Evolutionary conservation across 2,797 vertebrate genomes (phyloP).

Genomic region (Thalassophryne amazonica): DNA sequence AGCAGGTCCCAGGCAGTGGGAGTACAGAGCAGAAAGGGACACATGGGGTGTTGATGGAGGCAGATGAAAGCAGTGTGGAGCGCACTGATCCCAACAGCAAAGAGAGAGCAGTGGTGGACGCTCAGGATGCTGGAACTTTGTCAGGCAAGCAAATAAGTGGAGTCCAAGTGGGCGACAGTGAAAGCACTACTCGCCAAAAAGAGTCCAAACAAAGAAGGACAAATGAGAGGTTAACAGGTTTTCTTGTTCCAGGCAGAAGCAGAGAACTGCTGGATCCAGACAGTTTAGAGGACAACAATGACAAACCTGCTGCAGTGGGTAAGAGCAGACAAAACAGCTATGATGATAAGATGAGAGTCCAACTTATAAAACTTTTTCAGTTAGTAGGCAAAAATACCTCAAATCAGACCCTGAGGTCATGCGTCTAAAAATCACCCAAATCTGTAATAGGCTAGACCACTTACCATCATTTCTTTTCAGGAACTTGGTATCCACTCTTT

Average conservation of each 20-base stretch:
- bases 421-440: no score
- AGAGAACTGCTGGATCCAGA: slow-evolving; percentile 35
- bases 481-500: no score
- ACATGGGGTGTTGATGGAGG: not conserved
- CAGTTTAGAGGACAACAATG: slow-evolving; percentile 48
- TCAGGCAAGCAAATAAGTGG: slow-evolving; percentile 5
- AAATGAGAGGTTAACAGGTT: slow-evolving; percentile 1
- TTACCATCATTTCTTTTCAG: no score
- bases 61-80: slow-evolving; percentile 10
- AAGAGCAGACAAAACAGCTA: slow-evolving; percentile 33
- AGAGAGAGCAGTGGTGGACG: not conserved
- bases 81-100: slow-evolving; percentile 15
- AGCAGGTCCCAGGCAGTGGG: not conserved
- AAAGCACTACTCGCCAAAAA: slow-evolving; percentile 10
- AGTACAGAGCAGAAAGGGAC: slow-evolving; percentile 21
- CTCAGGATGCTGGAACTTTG: not conserved
- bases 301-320: slow-evolving; percentile 20
- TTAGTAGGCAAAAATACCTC: no score
- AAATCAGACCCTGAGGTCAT: no score
- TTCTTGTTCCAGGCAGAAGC: slow-evolving; percentile 2
- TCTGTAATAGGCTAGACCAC: no score
- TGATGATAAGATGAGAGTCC: slow-evolving; percentile 35
- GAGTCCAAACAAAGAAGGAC: slow-evolving; percentile 1
- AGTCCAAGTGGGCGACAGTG: slow-evolving; percentile 8
- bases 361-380: no score